Base-by-base conservation (phyloP, 2,888 invertebrate genomes). In the Andrena bucephala region DNA sequence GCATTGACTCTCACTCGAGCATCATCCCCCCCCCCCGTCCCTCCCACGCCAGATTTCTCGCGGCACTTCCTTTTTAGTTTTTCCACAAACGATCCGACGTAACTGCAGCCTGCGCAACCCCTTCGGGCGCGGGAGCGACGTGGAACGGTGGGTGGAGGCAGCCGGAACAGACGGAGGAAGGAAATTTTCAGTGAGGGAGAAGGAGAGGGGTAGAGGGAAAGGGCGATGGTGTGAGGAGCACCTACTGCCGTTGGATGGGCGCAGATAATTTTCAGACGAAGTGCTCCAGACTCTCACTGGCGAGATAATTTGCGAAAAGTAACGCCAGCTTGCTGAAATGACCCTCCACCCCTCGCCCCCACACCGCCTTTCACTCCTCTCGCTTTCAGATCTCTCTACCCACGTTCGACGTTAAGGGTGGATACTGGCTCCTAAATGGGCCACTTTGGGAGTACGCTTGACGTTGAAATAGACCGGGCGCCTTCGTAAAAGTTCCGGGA, bases 291-390 rank as follows among this genome's bases (percentile, higher is more conserved):
- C 67, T 82, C 69, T 83, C 69, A 16, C 77, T 59, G 77, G 63
- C 81, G 81, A 88, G 89, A 90, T 91, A 91, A 91, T 91, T 91
- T 90, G 87, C 85, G 84, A 83, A 87, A 89, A 88, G 87, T 87
- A 85, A 89, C 89, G 83, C 81, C 85, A 69, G 85, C 77, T 85
- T 85, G 81, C 76, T 78, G 65, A 60, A 85, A 85, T 63, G 83
- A 79, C 62, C 75, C 65, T 52, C 66, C n/a, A 33, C 66, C 5
- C 48, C 13, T 29, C 20, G 4, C 66, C 2, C 54, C 13, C 29
- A 5, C 4, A 57, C 52, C 16, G 29, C 62, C 67, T 31, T 70
- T 20, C 52, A 83, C 50, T 5, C 65, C n/a, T 33, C 27, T 10
- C 66, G 66, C 31, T 29, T 31, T 29, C 57, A 60, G 31, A 8